A percentile compares a stretch with the other conserved stretches of the same genome.
These are phyloP conservation scores for Lasioglossum pauxillum DNA, from an alignment of 2,888 invertebrate species.

Conservation along the genomic window DNA sequence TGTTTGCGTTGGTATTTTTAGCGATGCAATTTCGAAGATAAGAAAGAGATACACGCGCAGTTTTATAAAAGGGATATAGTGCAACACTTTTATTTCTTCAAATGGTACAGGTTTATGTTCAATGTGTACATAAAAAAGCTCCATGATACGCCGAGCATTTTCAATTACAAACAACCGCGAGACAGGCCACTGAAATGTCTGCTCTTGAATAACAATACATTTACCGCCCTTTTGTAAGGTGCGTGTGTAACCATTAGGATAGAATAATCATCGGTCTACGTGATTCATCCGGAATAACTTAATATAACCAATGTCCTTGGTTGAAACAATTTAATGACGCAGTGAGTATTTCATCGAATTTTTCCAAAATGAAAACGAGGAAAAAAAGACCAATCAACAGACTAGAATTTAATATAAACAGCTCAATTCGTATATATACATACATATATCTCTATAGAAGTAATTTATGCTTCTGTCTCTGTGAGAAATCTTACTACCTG, in stretches of 20 bases:
- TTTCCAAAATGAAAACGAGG: not conserved
- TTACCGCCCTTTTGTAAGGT: conserved; percentile 7
- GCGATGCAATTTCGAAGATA: not conserved
- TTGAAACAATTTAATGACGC: conserved; percentile 7
- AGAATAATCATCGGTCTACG: conserved; percentile 9
- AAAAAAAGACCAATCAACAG: conserved; percentile 5
- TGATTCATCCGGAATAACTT: conserved; percentile 13
- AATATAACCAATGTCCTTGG: not conserved
- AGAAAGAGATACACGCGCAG: not conserved
- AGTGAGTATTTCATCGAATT: conserved; percentile 2
- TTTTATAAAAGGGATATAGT: conserved; percentile 51
- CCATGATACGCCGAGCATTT: conserved; percentile 24
- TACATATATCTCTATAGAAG: conserved; percentile 23
- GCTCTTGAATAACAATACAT: conserved; percentile 30
- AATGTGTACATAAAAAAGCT: conserved; percentile 45
- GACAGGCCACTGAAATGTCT: conserved; percentile 7
- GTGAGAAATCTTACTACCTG: conserved; percentile 11
- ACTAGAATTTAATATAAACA: conserved; percentile 51
- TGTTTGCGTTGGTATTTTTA: not conserved
- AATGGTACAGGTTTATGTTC: conserved; percentile 63
- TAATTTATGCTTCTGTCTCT: conserved; percentile 1
- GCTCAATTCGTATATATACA: conserved; percentile 2
- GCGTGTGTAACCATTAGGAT: not conserved
- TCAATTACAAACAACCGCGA: conserved; percentile 41
- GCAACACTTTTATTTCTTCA: conserved; percentile 62